Percentiles rank a stretch among this genome's conserved stretches.
Evolutionary conservation across 2,797 vertebrate genomes (phyloP).

Genomic region (Chaenodraco wilsoni): DNA sequence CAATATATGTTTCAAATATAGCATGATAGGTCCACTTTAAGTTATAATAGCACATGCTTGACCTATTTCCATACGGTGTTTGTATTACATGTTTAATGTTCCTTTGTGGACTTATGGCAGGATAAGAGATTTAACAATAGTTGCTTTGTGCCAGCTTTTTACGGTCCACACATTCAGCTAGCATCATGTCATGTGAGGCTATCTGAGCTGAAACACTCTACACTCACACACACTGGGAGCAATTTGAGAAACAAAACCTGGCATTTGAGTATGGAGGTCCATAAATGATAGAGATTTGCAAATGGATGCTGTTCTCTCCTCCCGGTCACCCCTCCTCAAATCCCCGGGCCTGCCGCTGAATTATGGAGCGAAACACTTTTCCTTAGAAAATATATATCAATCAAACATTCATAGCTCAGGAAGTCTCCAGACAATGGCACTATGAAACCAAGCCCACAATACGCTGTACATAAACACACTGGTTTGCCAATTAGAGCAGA

Average conservation of each 20-base stretch:
- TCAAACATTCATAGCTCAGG: conserved; percentile 77
- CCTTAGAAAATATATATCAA: conserved; percentile 71
- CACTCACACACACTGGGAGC: conserved; percentile 10
- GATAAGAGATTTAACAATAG: conserved; percentile 39
- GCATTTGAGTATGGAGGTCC: conserved; percentile 54
- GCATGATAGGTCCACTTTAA: no score
- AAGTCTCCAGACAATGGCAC: conserved; percentile 71
- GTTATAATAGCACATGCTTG: no score
- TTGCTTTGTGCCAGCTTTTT: conserved; percentile 35
- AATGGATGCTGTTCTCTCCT: conserved; percentile 72
- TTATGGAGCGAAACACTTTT: conserved; percentile 69
- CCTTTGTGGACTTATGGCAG: no score
- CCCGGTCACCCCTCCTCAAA: conserved; percentile 35
- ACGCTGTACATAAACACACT: conserved; percentile 28
- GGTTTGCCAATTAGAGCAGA: conserved; percentile 82
- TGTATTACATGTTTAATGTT: no score
- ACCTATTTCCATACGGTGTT: no score
- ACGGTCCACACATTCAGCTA: conserved; percentile 35
- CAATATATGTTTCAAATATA: no score
- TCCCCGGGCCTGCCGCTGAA: conserved; percentile 63
- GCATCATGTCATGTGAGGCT: conserved; percentile 45
- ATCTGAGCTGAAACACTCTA: conserved; percentile 34
- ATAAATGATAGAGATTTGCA: conserved; percentile 80
- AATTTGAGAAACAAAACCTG: conserved; percentile 58
- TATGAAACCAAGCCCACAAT: conserved; percentile 45